A percentile compares a stretch with the other conserved stretches of the same genome.
These are phyloP conservation scores for Nomia melanderi DNA, from an alignment of 1,140 invertebrate species.

Conservation along the genomic window DNA sequence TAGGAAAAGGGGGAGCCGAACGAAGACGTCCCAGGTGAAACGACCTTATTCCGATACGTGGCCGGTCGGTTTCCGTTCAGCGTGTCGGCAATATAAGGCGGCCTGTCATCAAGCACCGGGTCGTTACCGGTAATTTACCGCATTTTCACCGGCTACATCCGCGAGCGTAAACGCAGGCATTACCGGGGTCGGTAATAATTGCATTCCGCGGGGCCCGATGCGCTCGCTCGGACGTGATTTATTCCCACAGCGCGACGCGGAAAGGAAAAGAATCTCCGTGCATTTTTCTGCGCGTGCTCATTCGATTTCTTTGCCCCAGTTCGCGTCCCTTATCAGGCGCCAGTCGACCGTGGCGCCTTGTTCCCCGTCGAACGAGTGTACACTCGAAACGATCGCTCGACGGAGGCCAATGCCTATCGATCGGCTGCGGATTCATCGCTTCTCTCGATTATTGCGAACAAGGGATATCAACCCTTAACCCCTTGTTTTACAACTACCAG, in stretches of 20 bases:
- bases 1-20: not conserved
- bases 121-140: slow-evolving; percentile 57
- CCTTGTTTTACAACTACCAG: too few relatives aligned
- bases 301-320: slow-evolving; percentile 18
- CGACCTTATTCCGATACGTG: slow-evolving; percentile 44
- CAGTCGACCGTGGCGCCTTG: not conserved
- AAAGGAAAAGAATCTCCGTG: too few relatives aligned
- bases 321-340: not conserved
- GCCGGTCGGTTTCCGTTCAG: slow-evolving; percentile 20
- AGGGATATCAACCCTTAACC: too few relatives aligned
- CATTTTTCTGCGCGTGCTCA: too few relatives aligned
- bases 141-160: slow-evolving; percentile 51
- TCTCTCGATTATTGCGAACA: too few relatives aligned
- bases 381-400: too few relatives aligned
- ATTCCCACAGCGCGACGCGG: slow-evolving; percentile 6
- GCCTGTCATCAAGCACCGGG: slow-evolving; percentile 49
- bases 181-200: slow-evolving; percentile 47
- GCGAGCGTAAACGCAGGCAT: slow-evolving; percentile 39
- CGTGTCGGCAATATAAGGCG: not conserved
- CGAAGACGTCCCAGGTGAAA: slow-evolving; percentile 2
- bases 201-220: slow-evolving; percentile 36
- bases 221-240: slow-evolving; percentile 19
- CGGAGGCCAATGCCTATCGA: too few relatives aligned
- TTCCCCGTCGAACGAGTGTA: not conserved
- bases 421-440: too few relatives aligned